Conservation (phyloP, 2,113 vertebrate species). For the Grallaria varia region DNA sequence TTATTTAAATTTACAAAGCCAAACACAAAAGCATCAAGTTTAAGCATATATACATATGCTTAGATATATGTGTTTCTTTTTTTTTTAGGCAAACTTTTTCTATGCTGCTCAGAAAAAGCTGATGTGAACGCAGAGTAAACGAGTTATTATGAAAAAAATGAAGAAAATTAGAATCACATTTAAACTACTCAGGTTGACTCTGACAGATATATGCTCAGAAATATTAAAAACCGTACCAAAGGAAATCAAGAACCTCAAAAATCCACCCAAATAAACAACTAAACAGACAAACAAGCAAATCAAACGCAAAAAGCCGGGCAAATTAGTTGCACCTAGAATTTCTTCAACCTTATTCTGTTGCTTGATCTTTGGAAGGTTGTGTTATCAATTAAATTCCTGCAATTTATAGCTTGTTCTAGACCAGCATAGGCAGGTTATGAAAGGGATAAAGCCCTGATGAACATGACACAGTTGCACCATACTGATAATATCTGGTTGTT, state of each 20-base stretch:
- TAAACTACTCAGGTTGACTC: not conserved
- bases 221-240: not conserved
- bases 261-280: fast-evolving
- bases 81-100: not conserved
- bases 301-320: fast-evolving
- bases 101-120: not conserved
- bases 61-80: not conserved
- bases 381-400: not conserved
- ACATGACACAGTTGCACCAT: not conserved
- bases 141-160: not conserved
- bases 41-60: not conserved
- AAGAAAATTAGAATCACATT: not conserved
- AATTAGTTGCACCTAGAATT: not conserved
- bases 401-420: not conserved
- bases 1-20: not conserved
- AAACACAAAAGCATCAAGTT: not conserved
- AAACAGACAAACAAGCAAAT: not conserved
- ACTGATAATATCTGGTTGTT: not conserved
- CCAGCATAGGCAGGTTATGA: not conserved
- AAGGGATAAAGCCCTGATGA: not conserved
- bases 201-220: fast-evolving
- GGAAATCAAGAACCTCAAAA: not conserved
- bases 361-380: not conserved
- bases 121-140: not conserved
- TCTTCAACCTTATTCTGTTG: not conserved